phyloP scores from a whole-genome alignment of 2,888 invertebrate genomes.

The Conomelus anceps region DNA sequence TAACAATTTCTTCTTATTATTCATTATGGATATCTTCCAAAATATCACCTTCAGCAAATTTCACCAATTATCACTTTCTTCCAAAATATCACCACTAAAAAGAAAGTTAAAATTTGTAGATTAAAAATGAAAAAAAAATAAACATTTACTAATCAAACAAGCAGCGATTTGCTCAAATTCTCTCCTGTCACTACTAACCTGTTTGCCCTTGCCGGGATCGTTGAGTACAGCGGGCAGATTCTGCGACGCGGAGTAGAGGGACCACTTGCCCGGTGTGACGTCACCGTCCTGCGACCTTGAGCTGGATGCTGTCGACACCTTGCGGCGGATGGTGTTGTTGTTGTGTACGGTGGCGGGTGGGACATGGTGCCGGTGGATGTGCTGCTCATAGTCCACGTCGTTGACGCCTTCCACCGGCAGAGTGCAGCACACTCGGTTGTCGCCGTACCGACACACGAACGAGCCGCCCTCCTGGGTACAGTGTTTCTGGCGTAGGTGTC shows the following conservation, averaged over 20 bases:
- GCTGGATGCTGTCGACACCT: neutral
- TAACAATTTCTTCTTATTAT: no score
- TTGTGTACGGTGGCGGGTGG: neutral
- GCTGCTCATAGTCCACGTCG: slow-evolving; percentile 80
- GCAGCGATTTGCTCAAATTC: neutral
- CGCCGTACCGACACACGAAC: slow-evolving; percentile 79
- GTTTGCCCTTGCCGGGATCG: slow-evolving; percentile 88
- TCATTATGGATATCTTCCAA: no score
- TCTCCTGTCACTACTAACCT: slow-evolving; percentile 47
- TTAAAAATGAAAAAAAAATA: no score
- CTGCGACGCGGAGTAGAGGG: slow-evolving; percentile 84
- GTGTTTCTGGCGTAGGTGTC: slow-evolving; percentile 72
- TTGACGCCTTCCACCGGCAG: slow-evolving; percentile 84
- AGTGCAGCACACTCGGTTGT: slow-evolving; percentile 77
- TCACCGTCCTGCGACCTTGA: neutral
- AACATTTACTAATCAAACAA: neutral
- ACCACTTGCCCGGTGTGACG: slow-evolving; percentile 56
- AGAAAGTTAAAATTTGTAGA: no score
- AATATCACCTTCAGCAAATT: no score
- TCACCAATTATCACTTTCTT: no score
- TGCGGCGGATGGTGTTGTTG: neutral
- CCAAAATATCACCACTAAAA: no score
- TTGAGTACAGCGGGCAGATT: slow-evolving; percentile 93
- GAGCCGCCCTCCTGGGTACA: slow-evolving; percentile 80
- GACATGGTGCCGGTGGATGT: slow-evolving; percentile 63